Evolutionary conservation across 2,888 invertebrate genomes (phyloP), one percentile per base, ranked within the genome.

Genomic region (Nymphalis urticae): DNA sequence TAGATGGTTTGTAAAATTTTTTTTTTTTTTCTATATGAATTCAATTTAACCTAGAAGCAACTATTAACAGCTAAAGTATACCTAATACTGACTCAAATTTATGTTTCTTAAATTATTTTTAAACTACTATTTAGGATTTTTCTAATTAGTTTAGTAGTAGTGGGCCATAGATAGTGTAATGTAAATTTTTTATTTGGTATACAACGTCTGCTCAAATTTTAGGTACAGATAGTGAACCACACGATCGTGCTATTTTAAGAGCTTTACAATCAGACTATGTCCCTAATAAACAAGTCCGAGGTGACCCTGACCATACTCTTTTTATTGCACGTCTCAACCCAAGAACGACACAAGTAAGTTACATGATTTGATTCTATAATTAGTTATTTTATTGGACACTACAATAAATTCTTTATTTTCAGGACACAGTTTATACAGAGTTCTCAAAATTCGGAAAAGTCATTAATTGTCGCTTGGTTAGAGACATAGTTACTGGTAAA

Each of bases 401-500:
- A 27, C 7, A 36, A 36, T 32, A 32, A 42, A n/a, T 3, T 19
- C 36, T 10, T 61, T 17, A 4, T 21, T 69, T 64, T n/a, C 80
- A 93, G 93, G 93, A 94, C 24, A 94, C 93, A 48, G 86, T 95
- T 32, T 82, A 85, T 69, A 82, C 89, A 32, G 90, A 94, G 75
- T 95, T 95, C 86, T 90, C 93, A 73, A 94, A 94, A 81, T 95
- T 93, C 91, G 96, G 97, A 16, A 90, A 94, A 82, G 90, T 97
- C 71, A 80, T 94, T 76, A 85, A 93, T 73, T 93, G 96, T 81
- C 86, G 94, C 66, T 78, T 98, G 66, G 93, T 98, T 5, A 94
- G 95, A 77, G 97, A 98, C 80, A 94, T 97, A 62, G 96, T 98
- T 0, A 98, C 97, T 0, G 97, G 97, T 0, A 94, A 94, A 79